Evolutionary conservation across 2,888 invertebrate species (phyloP).

Genomic region (Pseudoips prasinana): DNA sequence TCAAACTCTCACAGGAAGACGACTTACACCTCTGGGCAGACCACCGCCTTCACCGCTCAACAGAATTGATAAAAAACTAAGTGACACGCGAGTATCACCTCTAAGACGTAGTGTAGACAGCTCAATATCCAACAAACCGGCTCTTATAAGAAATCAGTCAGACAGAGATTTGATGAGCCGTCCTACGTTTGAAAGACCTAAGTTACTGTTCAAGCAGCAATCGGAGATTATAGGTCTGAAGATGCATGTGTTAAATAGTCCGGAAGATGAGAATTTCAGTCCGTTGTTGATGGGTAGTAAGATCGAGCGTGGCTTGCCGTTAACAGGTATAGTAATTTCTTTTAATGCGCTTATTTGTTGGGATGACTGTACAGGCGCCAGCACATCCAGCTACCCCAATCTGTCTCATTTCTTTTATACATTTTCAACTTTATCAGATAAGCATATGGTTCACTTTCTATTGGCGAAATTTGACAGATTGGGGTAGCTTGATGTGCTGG

Average conservation of each 20-base stretch:
- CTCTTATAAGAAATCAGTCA: constrained; percentile 52
- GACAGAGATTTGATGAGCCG: constrained; percentile 58
- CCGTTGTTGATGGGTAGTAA: constrained; percentile 53
- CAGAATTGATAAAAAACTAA: constrained; percentile 62
- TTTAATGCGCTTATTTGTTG: neutral
- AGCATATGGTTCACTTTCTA: too few species aligned
- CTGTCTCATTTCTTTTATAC: too few species aligned
- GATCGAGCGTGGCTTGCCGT: constrained; percentile 68
- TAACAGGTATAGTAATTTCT: constrained; percentile 57
- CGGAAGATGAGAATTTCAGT: constrained; percentile 62
- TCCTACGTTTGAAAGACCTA: constrained; percentile 62
- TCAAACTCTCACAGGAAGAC: constrained; percentile 40
- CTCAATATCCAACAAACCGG: constrained; percentile 54
- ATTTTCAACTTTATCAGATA: too few species aligned
- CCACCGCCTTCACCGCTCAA: constrained; percentile 63
- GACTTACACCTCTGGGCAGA: constrained; percentile 60
- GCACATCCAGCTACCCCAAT: too few species aligned
- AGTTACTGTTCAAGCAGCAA: constrained; percentile 67
- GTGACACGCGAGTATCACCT: constrained; percentile 65
- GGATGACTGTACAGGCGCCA: too few species aligned
- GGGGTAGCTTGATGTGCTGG: too few species aligned
- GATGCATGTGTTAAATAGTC: constrained; percentile 65
- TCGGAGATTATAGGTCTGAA: constrained; percentile 75
- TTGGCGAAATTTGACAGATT: too few species aligned
- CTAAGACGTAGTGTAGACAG: constrained; percentile 63